Evolutionary conservation across 2,113 vertebrate species (phyloP), one percentile per base, ranked within the genome.

Genomic region (Xiphophorus maculatus): DNA sequence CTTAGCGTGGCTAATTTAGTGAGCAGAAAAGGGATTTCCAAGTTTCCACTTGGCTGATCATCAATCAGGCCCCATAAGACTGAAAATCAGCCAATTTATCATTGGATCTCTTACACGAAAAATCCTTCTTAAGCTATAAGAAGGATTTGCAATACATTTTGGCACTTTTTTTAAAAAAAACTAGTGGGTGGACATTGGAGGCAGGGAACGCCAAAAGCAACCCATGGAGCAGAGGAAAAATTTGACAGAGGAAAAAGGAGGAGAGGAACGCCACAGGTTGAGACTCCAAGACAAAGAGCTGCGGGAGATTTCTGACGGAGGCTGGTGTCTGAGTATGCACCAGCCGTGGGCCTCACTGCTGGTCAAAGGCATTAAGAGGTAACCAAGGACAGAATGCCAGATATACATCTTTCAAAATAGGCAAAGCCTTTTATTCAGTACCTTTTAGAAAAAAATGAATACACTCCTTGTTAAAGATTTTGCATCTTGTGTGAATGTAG

Each of bases 281-380:
- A 90, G 97, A 25, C 95, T 99, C 29, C 98, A 99, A 89, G 97
- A 99, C 80, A 93, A 94, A 48, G 97, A 99, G 91, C 92, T 99
- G 86, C 97, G 97, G 84, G 97, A 99, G 92, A 98, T 99, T 83
- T 93, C 96, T 0, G 98, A 99, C 30, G 95, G 93, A 0, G 98
- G 98, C 66, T 97, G 96, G 97, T 99, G 98, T 87, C 96, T 99
- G 83, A 98, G 97, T 92, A 92, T 99, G 95, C 98, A 99, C 92
- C 98, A 99, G 66, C 98, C 98, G 0, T 99, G 98, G 98, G 98
- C 98, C 63, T 97, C 97, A 2, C 89, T 99, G 70, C 96, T 99
- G 3, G 79, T 97, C 40, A 95, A 88, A 84, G 97, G 98, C 75
- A 94, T 98, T 87, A 99, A 99, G 95, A 96, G 95, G 98, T 94